Percentiles rank a stretch among this genome's conserved stretches.
phyloP scores from a whole-genome alignment of 2,888 invertebrate species.

The Aplocera efformata region DNA sequence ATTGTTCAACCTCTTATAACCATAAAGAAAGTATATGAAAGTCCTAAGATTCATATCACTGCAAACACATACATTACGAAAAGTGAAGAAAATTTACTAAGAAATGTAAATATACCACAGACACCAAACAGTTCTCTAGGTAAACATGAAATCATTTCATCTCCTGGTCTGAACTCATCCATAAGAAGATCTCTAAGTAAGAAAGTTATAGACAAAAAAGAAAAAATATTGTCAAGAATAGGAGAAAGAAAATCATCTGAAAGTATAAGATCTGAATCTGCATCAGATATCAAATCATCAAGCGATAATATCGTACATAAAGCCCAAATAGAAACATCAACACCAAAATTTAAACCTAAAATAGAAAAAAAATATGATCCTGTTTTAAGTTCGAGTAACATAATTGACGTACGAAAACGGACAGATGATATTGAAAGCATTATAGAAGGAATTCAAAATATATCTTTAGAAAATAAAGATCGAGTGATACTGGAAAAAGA shows the following conservation, averaged over 20 bases:
- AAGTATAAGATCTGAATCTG: background rate
- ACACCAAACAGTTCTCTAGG: constrained; percentile 12
- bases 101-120: constrained; percentile 16
- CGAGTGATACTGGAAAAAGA: constrained; percentile 34
- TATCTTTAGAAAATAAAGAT: constrained; percentile 33
- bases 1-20: constrained; percentile 27
- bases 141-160: constrained; percentile 12
- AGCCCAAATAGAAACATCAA: constrained; percentile 46
- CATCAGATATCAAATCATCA: constrained; percentile 10
- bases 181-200: constrained; percentile 17
- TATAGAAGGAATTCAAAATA: constrained; percentile 33
- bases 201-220: constrained; percentile 17
- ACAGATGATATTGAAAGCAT: constrained; percentile 29
- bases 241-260: constrained; percentile 9
- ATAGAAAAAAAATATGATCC: constrained; percentile 1
- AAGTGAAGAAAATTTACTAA: constrained; percentile 23
- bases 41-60: constrained; percentile 25
- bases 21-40: constrained; percentile 28
- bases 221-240: constrained; percentile 15
- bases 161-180: constrained; percentile 14
- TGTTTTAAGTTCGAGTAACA: constrained; percentile 10
- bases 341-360: constrained; percentile 36
- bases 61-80: constrained; percentile 25
- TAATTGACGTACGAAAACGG: constrained; percentile 21
- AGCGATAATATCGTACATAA: constrained; percentile 35